A percentile compares a stretch with the other conserved stretches of the same genome.
Conservation (phyloP, 1,140 invertebrate species). For the Zaprionus lachaisei region DNA sequence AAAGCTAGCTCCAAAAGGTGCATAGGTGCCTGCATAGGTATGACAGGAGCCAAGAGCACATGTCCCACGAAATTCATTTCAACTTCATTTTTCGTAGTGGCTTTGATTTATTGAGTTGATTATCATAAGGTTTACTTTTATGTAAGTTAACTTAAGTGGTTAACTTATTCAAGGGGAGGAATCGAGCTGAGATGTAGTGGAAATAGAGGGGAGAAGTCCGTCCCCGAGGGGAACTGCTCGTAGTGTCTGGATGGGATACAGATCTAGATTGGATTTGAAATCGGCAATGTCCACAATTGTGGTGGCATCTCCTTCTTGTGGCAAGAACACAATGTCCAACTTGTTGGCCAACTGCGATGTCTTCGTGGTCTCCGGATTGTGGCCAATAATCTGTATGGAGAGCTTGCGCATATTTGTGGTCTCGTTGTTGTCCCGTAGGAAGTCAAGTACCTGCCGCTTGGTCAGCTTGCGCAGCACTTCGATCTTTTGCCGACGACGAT, state of each 20-base stretch:
- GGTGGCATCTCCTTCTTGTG: conserved; percentile 54
- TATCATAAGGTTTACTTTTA: conserved; percentile 11
- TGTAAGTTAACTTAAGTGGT: conserved; percentile 18
- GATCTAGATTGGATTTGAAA: conserved; percentile 75
- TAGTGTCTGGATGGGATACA: conserved; percentile 68
- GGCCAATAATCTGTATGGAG: conserved; percentile 87
- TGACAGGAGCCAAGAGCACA: no score
- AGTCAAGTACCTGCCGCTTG: conserved; percentile 86
- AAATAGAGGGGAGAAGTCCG: neutral
- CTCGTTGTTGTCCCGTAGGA: conserved; percentile 86
- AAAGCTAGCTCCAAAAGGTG: no score
- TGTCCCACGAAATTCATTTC: no score
- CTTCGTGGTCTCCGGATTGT: conserved; percentile 18
- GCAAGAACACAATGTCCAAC: conserved; percentile 63
- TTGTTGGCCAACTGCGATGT: conserved; percentile 54
- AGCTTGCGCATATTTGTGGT: conserved; percentile 87
- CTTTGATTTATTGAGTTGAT: conserved; percentile 33
- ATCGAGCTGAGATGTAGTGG: no score
- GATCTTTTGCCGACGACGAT: conserved; percentile 85
- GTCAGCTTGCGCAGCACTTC: conserved; percentile 85
- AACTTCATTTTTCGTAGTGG: neutral
- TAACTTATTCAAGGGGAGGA: no score
- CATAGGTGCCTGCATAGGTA: no score
- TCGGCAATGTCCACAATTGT: conserved; percentile 72
- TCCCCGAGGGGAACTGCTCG: conserved; percentile 39